Evolutionary conservation across 2,113 vertebrate genomes (phyloP), one percentile per base, ranked within the genome.

Genomic region (Coreoperca whiteheadi): DNA sequence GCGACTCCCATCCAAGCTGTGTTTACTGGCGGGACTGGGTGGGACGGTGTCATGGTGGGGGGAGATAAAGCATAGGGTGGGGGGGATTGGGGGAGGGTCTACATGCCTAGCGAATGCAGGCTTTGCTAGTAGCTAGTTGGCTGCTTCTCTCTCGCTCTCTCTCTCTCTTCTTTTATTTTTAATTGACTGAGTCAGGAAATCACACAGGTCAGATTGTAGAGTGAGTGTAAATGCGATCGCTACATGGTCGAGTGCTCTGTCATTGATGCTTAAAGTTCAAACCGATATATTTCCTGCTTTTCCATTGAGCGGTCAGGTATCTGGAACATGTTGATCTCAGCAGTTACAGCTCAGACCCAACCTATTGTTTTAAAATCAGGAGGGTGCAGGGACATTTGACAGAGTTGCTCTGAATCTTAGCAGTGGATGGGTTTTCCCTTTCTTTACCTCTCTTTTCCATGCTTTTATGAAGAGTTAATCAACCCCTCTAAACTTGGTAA

Each of bases 21-120:
- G 87, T 93, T 94, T 91, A 90, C 91, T 77, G 41, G 41, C 20
- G 2, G 74, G 46, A 73, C 74, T 88, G 94, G 95, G 94, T 87
- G 92, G 88, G 86, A 83, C 86, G 1, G 72, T 54, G 66, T 84
- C 75, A 69, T 94, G 93, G 68, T 78, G 46, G 21, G 32, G 46
- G 46, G 66, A 93, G 94, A 95, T 96, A 95, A n/a, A 95, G 90
- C 56, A 8, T 37, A 14, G 28, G 59, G 23, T 66, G 48, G 57
- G 63, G 70, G 50, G 48, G 32, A 34, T 34, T 50, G 39, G 8
- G 34, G 43, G 61, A 25, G 12, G 51, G 8, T 57, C 16, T 46
- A 34, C 61, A 20, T 74, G 18, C 20, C 1, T 34, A 8, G 15
- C 39, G 18, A 70, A 68, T 46, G 32, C 20, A n/a, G 54, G 8